Conservation (phyloP, 2,797 vertebrate species). For the Poeciliopsis turneri region DNA sequence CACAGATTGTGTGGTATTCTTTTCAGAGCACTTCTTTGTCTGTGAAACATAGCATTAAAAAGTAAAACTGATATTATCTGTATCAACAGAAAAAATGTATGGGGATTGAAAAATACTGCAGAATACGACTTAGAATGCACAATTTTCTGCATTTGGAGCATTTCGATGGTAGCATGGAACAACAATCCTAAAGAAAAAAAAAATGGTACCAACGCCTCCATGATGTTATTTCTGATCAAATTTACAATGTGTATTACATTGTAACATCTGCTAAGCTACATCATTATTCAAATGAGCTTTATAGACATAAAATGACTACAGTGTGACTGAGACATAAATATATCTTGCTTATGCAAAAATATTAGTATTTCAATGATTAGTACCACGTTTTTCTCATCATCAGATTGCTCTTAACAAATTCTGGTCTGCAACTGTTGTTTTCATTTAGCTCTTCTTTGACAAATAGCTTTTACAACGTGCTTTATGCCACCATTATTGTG, state of each 20-base stretch:
- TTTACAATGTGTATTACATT: not conserved
- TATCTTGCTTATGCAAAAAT: not conserved
- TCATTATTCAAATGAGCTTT: not conserved
- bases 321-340: conserved; percentile 21
- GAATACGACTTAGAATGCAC: not conserved
- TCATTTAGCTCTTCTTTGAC: conserved; percentile 4
- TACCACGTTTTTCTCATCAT: not conserved
- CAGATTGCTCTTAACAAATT: conserved; percentile 9
- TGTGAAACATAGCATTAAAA: not conserved
- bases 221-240: not conserved
- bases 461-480: conserved; percentile 18
- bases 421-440: conserved; percentile 11
- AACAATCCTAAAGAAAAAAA: not conserved
- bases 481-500: conserved; percentile 23
- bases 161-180: not conserved
- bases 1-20: not conserved
- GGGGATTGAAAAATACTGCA: not conserved
- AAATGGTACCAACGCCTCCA: not conserved
- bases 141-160: not conserved
- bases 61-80: not conserved
- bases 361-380: conserved; percentile 7
- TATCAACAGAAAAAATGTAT: not conserved
- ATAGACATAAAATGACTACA: not conserved
- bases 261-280: not conserved
- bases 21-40: not conserved